These are phyloP conservation scores for Calliphora vomitoria DNA, from an alignment of 2,888 invertebrate species.

Conservation along the genomic window DNA sequence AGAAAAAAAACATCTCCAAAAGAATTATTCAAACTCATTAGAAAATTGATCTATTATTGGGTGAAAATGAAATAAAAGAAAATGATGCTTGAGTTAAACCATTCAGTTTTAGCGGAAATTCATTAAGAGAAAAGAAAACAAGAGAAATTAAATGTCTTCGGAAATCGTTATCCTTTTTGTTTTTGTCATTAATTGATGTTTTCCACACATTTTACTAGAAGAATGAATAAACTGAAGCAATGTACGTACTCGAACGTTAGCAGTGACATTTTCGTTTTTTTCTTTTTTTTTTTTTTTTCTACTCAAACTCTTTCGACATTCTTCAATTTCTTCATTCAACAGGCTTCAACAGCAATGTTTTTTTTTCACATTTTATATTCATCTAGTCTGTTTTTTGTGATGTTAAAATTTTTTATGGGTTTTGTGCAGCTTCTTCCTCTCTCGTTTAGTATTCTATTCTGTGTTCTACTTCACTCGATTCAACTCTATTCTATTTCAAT, in stretches of 20 bases:
- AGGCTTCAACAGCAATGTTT: constrained; percentile 56
- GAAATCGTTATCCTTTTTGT: constrained; percentile 70
- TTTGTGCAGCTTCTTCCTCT: constrained; percentile 14
- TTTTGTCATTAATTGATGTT: constrained; percentile 70
- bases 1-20: no score
- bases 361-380: constrained; percentile 17
- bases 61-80: not conserved
- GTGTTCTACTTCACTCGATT: not conserved
- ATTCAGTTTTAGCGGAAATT: constrained; percentile 67
- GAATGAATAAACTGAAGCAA: constrained; percentile 49
- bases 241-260: constrained; percentile 27
- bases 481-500: constrained; percentile 47
- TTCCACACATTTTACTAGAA: constrained; percentile 61
- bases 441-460: constrained; percentile 51
- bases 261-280: constrained; percentile 60
- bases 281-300: constrained; percentile 30
- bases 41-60: not conserved
- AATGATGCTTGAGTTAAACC: constrained; percentile 18
- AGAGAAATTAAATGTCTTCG: constrained; percentile 65
- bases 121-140: constrained; percentile 53
- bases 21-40: constrained; percentile 9
- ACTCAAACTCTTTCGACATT: constrained; percentile 46
- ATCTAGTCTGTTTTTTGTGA: constrained; percentile 19
- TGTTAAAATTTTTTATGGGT: constrained; percentile 14
- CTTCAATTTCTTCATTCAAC: constrained; percentile 62